Conservation (phyloP, 2,797 vertebrate genomes). For the Anableps anableps region DNA sequence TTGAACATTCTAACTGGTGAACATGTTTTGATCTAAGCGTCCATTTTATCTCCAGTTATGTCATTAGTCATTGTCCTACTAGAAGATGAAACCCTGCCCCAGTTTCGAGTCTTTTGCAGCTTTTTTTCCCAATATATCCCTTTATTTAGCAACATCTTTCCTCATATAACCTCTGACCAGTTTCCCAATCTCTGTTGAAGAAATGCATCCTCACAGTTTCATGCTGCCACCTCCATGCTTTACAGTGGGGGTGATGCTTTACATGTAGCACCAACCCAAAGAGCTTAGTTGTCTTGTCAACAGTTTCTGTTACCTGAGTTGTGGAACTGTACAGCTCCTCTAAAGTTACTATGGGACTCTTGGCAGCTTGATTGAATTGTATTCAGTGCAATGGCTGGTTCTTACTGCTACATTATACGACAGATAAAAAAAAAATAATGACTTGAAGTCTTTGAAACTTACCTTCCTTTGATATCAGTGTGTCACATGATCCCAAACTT, state of each 20-base stretch:
- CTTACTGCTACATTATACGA: background rate
- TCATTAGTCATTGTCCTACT: background rate
- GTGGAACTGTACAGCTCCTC: background rate
- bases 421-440: background rate
- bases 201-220: background rate
- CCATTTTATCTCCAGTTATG: background rate
- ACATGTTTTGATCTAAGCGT: background rate
- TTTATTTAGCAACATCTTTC: background rate
- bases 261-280: background rate
- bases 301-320: background rate
- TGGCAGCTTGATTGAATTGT: background rate
- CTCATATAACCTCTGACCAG: background rate
- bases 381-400: background rate
- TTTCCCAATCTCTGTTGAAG: background rate
- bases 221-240: background rate
- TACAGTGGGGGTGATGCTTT: background rate
- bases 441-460: slow-evolving; percentile 27
- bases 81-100: background rate
- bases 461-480: slow-evolving; percentile 68
- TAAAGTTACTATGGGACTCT: background rate
- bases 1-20: background rate
- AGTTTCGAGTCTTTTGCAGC: background rate
- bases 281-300: background rate
- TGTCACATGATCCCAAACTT: slow-evolving; percentile 71
- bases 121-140: background rate